A percentile compares a stretch with the other conserved stretches of the same genome.
Conservation (phyloP, 2,113 vertebrate genomes). For the Ictidomys tridecemlineatus region DNA sequence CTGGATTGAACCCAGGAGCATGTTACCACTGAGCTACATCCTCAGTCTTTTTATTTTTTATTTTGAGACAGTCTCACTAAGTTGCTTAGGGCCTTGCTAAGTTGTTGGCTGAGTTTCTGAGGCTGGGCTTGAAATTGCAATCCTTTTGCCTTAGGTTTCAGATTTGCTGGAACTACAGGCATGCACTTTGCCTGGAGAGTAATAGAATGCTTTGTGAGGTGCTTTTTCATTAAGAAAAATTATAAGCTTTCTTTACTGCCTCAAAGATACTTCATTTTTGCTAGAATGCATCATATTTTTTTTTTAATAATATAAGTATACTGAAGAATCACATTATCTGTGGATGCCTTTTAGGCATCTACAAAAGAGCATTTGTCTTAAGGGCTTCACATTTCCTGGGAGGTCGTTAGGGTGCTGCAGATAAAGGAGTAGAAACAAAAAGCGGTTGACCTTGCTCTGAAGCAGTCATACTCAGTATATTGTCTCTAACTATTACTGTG, state of each 20-base stretch:
- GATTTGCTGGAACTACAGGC: too few species aligned
- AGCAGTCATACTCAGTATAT: not conserved
- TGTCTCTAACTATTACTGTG: not conserved
- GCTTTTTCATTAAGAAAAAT: slow-evolving; percentile 12
- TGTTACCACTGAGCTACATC: too few species aligned
- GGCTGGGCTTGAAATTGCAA: not conserved
- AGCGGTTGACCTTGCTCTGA: not conserved
- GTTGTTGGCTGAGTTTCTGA: not conserved
- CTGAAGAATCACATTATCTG: not conserved
- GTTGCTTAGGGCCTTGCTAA: too few species aligned
- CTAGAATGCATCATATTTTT: not conserved
- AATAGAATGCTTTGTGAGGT: not conserved
- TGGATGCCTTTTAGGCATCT: not conserved
- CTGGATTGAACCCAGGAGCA: too few species aligned
- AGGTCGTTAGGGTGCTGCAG: not conserved
- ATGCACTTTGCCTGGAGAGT: too few species aligned
- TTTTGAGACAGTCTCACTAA: not conserved
- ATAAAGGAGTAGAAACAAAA: not conserved
- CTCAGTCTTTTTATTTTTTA: too few species aligned
- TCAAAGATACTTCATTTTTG: not conserved
- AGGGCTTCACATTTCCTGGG: not conserved
- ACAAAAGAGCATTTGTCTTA: not conserved
- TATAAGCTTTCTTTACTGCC: not conserved
- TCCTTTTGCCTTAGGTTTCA: too few species aligned
- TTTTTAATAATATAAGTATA: slow-evolving; percentile 38